phyloP scores from a whole-genome alignment of 2,888 invertebrate genomes.

The Acrocera orbiculus region DNA sequence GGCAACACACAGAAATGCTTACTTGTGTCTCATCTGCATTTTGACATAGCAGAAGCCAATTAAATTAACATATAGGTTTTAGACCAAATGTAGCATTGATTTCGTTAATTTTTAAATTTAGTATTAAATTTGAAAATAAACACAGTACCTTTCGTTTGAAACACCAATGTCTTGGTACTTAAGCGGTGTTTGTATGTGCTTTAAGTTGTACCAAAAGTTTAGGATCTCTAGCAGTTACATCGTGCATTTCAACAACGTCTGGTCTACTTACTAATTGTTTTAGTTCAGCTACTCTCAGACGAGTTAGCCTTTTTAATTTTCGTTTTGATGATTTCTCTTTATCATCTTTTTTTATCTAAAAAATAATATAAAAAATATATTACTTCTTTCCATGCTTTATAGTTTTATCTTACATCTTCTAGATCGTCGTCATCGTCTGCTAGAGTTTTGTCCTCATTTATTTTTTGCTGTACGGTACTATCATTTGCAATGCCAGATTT shows the following conservation, averaged over 20 bases:
- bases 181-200: slow-evolving; percentile 92
- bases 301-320: slow-evolving; percentile 83
- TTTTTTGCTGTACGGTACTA: slow-evolving; percentile 18
- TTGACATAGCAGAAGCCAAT: too few species aligned
- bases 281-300: slow-evolving; percentile 89
- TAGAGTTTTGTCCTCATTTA: slow-evolving; percentile 36
- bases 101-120: too few species aligned
- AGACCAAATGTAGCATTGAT: too few species aligned
- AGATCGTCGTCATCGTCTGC: slow-evolving; percentile 54
- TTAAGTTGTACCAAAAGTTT: slow-evolving; percentile 89
- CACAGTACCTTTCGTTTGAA: slow-evolving; percentile 71
- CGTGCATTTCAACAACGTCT: slow-evolving; percentile 99
- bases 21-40: too few species aligned
- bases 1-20: too few species aligned
- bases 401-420: slow-evolving; percentile 37
- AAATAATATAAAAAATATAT: too few species aligned
- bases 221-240: slow-evolving; percentile 95
- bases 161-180: slow-evolving; percentile 97
- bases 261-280: slow-evolving; percentile 91
- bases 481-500: slow-evolving; percentile 16
- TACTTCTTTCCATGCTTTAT: too few species aligned
- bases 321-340: slow-evolving; percentile 85
- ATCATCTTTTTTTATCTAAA: slow-evolving; percentile 49
- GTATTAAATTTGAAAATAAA: not conserved
- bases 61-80: too few species aligned